Percentiles rank a stretch among this genome's conserved stretches.
Evolutionary conservation across 2,888 invertebrate genomes (phyloP).

Genomic region (Vesta saturnalis): DNA sequence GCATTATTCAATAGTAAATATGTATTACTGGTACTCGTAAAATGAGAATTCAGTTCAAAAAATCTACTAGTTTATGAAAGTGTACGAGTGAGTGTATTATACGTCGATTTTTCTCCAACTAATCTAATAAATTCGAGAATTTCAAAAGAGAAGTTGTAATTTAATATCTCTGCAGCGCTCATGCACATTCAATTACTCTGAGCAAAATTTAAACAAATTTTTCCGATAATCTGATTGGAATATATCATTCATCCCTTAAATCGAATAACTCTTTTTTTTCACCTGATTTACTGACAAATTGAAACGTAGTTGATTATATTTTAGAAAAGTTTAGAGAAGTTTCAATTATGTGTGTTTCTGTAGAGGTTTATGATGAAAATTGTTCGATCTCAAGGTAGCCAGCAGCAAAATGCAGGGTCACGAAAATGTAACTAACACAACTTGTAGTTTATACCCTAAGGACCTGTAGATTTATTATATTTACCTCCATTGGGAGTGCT

Average conservation of each 20-base stretch:
- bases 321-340: background rate
- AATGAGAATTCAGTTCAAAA: slow-evolving; percentile 9
- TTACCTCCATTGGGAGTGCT: slow-evolving; percentile 34
- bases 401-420: slow-evolving; percentile 8
- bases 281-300: background rate
- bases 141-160: slow-evolving; percentile 34
- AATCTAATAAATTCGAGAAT: slow-evolving; percentile 33
- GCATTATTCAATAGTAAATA: too few relatives aligned
- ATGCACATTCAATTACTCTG: slow-evolving; percentile 36
- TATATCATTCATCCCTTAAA: slow-evolving; percentile 11
- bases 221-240: slow-evolving; percentile 29
- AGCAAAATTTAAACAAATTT: slow-evolving; percentile 38
- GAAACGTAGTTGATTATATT: background rate
- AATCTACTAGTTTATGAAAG: background rate
- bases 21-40: background rate
- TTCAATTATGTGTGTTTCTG: background rate
- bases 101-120: slow-evolving; percentile 25
- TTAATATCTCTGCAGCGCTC: slow-evolving; percentile 34
- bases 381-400: background rate
- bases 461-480: slow-evolving; percentile 45
- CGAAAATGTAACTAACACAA: slow-evolving; percentile 37
- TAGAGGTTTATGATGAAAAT: background rate
- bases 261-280: slow-evolving; percentile 2
- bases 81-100: slow-evolving; percentile 21
- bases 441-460: slow-evolving; percentile 38